Conservation (phyloP, 2,113 vertebrate species). For the Gadus macrocephalus region DNA sequence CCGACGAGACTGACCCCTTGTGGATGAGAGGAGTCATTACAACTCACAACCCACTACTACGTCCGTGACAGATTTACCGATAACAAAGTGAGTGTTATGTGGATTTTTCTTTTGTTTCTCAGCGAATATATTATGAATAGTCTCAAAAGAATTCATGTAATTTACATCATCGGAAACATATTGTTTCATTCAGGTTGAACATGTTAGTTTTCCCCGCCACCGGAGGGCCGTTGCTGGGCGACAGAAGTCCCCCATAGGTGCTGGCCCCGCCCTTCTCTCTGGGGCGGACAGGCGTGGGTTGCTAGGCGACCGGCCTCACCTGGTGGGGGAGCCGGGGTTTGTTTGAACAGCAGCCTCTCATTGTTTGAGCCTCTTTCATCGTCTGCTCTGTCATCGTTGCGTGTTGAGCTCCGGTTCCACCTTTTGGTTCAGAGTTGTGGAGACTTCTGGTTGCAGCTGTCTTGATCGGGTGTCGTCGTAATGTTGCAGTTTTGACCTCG, state of each 20-base stretch:
- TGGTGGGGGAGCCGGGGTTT: too few relatives aligned
- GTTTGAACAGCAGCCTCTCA: not conserved
- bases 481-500: too few relatives aligned
- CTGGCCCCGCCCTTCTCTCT: conserved; percentile 10
- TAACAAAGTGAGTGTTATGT: not conserved
- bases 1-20: conserved; percentile 23
- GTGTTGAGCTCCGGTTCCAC: too few relatives aligned
- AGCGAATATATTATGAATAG: too few relatives aligned
- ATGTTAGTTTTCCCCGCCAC: conserved; percentile 5
- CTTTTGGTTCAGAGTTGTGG: too few relatives aligned
- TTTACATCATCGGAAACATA: not conserved
- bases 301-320: conserved; percentile 30
- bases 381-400: not conserved
- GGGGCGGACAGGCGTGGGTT: conserved; percentile 27
- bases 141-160: not conserved
- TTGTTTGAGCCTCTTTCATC: conserved; percentile 15
- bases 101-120: too few relatives aligned
- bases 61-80: not conserved
- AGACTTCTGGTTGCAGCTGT: too few relatives aligned
- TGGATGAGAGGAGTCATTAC: conserved; percentile 27
- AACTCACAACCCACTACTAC: not conserved
- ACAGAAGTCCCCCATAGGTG: not conserved
- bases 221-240: conserved; percentile 35
- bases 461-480: too few relatives aligned
- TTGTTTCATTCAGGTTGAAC: not conserved